Evolutionary conservation across 1,140 invertebrate species (phyloP), one percentile per base, ranked within the genome.

Genomic region (Drosophila serrata): DNA sequence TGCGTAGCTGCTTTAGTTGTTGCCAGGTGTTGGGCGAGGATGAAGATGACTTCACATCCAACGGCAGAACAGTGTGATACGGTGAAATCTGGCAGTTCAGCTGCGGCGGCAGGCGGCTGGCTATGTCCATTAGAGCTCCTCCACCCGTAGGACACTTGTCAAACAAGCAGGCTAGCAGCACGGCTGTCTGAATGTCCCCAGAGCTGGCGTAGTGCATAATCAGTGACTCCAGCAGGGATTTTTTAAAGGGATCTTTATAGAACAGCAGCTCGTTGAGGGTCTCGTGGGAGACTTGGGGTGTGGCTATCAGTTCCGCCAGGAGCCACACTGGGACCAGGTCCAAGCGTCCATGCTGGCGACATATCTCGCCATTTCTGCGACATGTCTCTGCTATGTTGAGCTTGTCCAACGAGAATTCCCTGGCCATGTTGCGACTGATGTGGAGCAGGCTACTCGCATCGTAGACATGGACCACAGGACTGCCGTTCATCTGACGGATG

Each of bases 111-210:
- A 78, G 27, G 4, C 75, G 64, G 11, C 59, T 63, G 27, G 64
- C 24, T 35, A 79, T 51, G 13, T 81, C 81, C 40, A 65, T 63
- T 2, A 63, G 37, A 53, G 35, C 67, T 27, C 56, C 48, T 3
- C 57, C 29, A 6, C 61, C 77, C 15, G 64, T 22, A 0, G 81
- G 78, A 45, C 92, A 93, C 73, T 94, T 93, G 78, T 96, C 96
- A 93, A 98, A 98, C 1, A 96, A 95, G 93, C 98, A 99, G 59
- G 96, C 96, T 31, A 99, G 90, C 96, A 99, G 98, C 0, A 97
- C 98, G 13, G 98, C 96, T 91, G 97, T 99, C 94, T 99, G 98
- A 42, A 99, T 94, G 93, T 99, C 98, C 5, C 95, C 95, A 49
- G 96, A 94, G 73, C 94, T 94, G 3, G 96, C 96, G 92, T 96